Evolutionary conservation across 2,113 vertebrate species (phyloP).

Genomic region (Chunga burmeisteri): DNA sequence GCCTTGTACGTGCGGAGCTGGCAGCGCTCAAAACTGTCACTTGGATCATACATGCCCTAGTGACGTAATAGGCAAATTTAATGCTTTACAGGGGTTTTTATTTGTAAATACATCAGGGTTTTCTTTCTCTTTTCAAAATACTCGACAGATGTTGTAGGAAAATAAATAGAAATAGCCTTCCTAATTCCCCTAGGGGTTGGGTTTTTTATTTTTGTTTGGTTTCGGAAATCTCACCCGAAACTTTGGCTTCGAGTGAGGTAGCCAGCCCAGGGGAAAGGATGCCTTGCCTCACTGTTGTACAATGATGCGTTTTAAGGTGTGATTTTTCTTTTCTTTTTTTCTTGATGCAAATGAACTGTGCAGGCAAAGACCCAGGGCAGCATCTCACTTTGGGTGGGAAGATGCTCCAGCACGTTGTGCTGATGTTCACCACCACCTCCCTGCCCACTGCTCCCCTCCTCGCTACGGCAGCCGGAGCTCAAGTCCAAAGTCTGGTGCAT

Average conservation of each 20-base stretch:
- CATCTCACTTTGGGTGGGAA: not conserved
- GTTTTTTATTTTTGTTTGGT: not conserved
- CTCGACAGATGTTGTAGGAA: not conserved
- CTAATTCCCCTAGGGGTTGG: not conserved
- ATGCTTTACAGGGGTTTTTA: not conserved
- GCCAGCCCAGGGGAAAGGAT: not conserved
- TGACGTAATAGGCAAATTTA: not conserved
- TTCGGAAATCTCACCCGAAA: not conserved
- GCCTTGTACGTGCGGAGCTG: not conserved
- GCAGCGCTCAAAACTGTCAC: not conserved
- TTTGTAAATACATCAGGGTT: not conserved
- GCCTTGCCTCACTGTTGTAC: not conserved
- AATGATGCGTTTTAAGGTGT: not conserved
- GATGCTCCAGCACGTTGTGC: rapidly evolving
- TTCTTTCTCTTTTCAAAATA: not conserved
- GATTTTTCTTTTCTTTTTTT: rapidly evolving
- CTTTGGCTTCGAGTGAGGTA: not conserved
- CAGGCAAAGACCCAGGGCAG: not conserved
- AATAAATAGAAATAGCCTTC: not conserved
- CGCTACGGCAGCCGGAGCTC: rapidly evolving
- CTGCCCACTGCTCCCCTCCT: not conserved
- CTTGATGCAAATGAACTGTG: not conserved
- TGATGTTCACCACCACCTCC: not conserved
- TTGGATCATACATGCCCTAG: not conserved
- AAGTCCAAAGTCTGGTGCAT: rapidly evolving